Evolutionary conservation across 2,113 vertebrate genomes (phyloP), one percentile per base, ranked within the genome.

Genomic region (Neolamprologus variostigma): DNA sequence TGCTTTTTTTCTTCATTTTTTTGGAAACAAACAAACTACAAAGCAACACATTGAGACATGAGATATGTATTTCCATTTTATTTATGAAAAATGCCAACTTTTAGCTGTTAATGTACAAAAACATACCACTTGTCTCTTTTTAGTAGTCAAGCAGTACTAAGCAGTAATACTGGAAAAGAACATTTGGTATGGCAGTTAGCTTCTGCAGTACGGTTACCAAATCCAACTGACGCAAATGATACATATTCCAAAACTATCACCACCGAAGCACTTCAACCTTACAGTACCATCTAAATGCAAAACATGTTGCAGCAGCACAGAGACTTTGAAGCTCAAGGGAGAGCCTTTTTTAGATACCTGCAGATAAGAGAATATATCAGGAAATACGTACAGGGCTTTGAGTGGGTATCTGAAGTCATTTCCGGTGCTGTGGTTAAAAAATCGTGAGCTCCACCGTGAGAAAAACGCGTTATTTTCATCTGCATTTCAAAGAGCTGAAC

Each of bases 91-190:
- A 84, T n/a, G 53, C 1, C 73, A 84, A 93, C 82, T 82, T 87
- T 94, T 33, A 91, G 86, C 91, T 89, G 86, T 89, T 94, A 91
- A 93, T 92, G 88, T 90, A 93, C 84, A 93, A 90, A 92, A 90
- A 88, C 40, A 21, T 21, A 21, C 21, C 21, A 21, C 21, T 89
- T n/a, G 26, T 73, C 19, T 84, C 82, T 37, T 76, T 17, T 86
- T 28, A 17, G 54, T 9, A 19, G 40, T 26, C 42, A 63, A 82
- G 76, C 47, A 42, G 68, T 11, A 82, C 28, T 51, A 47, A 82
- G 45, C 86, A 55, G 80, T 59, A 54, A 87, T 50, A 80, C 82
- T 59, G 45, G 23, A 63, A n/a, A 59, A 40, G 37, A 90, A 59
- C 82, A 83, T 26, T 91, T 92, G 91, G 76, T 68, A 94, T 83